Base-by-base conservation (phyloP, 2,797 vertebrate genomes). In the Epinephelus coioides region DNA sequence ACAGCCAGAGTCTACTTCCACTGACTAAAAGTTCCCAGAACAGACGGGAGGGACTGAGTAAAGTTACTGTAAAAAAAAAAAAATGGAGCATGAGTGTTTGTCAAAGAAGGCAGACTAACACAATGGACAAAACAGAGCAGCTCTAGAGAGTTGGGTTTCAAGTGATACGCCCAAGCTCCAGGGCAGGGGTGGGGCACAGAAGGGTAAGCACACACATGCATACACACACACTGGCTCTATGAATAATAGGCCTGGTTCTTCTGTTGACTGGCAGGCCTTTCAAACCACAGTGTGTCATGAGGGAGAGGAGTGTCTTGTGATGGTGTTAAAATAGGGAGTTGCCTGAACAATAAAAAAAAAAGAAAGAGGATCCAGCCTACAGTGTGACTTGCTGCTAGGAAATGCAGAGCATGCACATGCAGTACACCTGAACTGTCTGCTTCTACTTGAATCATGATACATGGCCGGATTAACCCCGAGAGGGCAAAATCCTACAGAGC, bases 271-370 rank as follows among this genome's bases (percentile, higher is more conserved):
- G 53, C n/a, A 63, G 1, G 1, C n/a, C 38, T 49, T 21, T 2
- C n/a, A 64, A 69, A 64, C 49, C 75, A 51, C 65, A 23, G 18
- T 81, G 82, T 82, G 68, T 88, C 82, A 88, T 21, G n/a, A n/a
- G 60, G 1, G 3, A 49, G 61, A 40, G 74, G 57, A 55, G 65
- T 47, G 68, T 72, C 59, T 55, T 55, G 14, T 51, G 61, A 73
- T 23, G 54, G 43, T 8, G 53, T 44, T 47, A 59, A 82, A 84
- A 65, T 10, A 79, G 73, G 84, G 86, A 9, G 80, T 65, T 43
- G 75, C 19, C 73, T 5, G 6, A 12, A 21, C 44, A 47, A 0
- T n/a, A n/a, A 18, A 59, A 55, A 15, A 13, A 53, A 49, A 11
- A 17, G 4, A 38, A 27, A n/a, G 3, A 17, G 47, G 46, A 25